Base-by-base conservation (phyloP, 2,888 invertebrate species). In the Drosophila subsilvestris region DNA sequence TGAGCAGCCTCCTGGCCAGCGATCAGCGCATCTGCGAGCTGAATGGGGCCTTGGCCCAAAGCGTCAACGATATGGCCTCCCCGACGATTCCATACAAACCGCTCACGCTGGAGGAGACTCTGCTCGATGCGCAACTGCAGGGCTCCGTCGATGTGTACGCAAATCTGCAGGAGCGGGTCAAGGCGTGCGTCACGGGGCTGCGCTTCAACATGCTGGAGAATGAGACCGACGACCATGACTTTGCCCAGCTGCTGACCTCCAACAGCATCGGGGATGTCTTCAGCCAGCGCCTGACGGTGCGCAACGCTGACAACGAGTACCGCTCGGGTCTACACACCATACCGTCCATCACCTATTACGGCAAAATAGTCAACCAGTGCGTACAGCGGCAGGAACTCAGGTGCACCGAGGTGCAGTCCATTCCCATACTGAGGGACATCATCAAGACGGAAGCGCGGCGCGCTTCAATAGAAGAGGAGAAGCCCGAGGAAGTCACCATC, bases 211-310 rank as follows among this genome's bases (percentile, higher is more conserved):
- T 60, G 1, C 45, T 80, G 17, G 43, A 69, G 4, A 50, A 58
- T 0, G 37, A 37, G 0, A 53, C 81, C 18, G 67, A 20, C 18
- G 70, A 81, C 27, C 54, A 67, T 0, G 65, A 80, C 1, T 77
- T 79, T 29, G 76, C 86, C 1, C 73, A 82, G 7, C 67, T 91
- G 0, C 44, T 91, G 1, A 88, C 80, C 0, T 72, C 87, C n/a
- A 91, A 81, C 48, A 91, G 91, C 6, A 68, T 87, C 43, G 91
- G 92, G 0, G 91, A 92, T 50, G 56, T 92, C 0, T 90, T 45
- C 57, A 75, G 78, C n/a, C 83, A 84, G 58, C 85, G 80, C 63
- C 72, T 22, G 45, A 86, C 51, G 32, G 48, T 29, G 8, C 83
- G 69, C 14, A 71, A 54, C 14, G 50, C 79, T 62, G 0, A 48